Conservation (phyloP, 2,888 invertebrate species). For the Pterostichus niger region DNA sequence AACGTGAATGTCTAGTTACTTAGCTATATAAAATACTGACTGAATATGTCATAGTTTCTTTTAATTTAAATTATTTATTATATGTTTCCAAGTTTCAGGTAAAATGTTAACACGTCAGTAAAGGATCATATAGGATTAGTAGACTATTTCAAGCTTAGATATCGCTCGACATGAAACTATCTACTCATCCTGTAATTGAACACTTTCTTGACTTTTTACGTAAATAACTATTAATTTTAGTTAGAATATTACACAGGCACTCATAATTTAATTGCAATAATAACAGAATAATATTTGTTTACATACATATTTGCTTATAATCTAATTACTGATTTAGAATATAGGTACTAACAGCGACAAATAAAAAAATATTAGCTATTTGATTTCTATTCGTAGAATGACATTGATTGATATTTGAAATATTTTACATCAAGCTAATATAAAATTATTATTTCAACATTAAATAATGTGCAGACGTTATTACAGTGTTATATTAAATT, state of each 20-base stretch:
- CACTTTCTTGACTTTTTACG: too few species aligned
- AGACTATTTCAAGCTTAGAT: too few species aligned
- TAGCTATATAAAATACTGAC: too few species aligned
- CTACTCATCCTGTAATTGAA: too few species aligned
- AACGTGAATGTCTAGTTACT: too few species aligned
- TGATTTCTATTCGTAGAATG: conserved; percentile 6
- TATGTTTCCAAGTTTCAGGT: too few species aligned
- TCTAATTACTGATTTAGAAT: neutral
- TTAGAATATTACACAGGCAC: conserved; percentile 61
- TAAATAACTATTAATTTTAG: too few species aligned
- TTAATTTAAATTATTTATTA: too few species aligned
- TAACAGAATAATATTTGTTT: conserved; percentile 37
- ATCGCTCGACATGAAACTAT: too few species aligned
- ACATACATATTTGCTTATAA: conserved; percentile 23
- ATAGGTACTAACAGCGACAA: conserved; percentile 15
- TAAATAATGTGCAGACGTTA: neutral
- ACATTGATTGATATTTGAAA: conserved; percentile 22
- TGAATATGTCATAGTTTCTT: too few species aligned
- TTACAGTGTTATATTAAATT: conserved; percentile 4
- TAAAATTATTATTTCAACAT: conserved; percentile 19
- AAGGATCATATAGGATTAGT: too few species aligned
- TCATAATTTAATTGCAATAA: conserved; percentile 32
- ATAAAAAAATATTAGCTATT: conserved; percentile 50
- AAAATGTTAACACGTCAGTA: too few species aligned
- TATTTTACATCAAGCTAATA: conserved; percentile 22